Base-by-base conservation (phyloP, 2,888 invertebrate genomes). In the Cephus sareptanus region DNA sequence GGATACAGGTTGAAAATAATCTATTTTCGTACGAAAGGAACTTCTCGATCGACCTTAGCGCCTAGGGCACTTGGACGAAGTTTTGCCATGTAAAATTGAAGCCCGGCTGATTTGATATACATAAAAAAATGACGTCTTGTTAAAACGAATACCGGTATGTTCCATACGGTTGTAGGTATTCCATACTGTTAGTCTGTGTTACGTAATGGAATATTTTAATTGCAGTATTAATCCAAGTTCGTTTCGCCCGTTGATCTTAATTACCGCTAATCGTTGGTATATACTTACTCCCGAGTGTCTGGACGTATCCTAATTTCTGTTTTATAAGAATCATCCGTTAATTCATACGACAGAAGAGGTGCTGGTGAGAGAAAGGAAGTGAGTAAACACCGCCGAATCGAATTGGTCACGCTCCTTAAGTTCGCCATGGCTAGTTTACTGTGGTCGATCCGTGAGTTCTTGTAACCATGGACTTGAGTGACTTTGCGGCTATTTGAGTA, bases 361-460 rank as follows among this genome's bases (percentile, higher is more conserved):
- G 11, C 74, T 33, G 31, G 31, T 75, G 69, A 56, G 56, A 56
- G 56, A 56, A 56, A 56, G 56, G 56, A 56, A 56, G 56, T 56
- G 56, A 71, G 74, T 23, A 74, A 74, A 34, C 30, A 56, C 30
- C 37, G 74, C 34, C 74, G 34, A 88, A 88, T 88, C 84, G 84
- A 83, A 85, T 88, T 83, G 83, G 89, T 87, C 85, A 87, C 85
- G 88, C 86, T 86, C 81, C 81, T 88, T 88, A 88, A 84, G 84
- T 87, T 85, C 81, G 87, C 83, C 82, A 85, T 85, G 88, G 81
- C 82, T 84, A 84, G 87, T 88, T 88, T 85, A 85, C 83, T 86
- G 87, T 83, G 88, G 88, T 88, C 85, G 56, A 56, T 56, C 82
- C 85, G 83, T 81, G 79, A 83, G 81, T 85, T 85, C 82, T 84